A percentile compares a stretch with the other conserved stretches of the same genome.
Conservation (phyloP, 2,888 invertebrate species). For the Byasa hedistus region DNA sequence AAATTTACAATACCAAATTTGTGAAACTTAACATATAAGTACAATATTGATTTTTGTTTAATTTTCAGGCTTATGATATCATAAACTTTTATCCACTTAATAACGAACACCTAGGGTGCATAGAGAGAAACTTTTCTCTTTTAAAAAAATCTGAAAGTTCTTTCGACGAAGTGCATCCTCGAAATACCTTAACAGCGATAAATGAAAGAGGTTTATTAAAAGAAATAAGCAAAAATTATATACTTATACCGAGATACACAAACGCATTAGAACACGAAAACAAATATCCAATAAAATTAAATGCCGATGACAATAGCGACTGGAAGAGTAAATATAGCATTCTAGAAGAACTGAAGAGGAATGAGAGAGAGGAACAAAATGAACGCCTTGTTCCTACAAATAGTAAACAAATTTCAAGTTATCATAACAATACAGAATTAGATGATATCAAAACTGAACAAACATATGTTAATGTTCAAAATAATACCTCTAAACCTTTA, state of each 20-base stretch:
- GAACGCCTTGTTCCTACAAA: not conserved
- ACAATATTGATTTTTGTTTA: conserved; percentile 1
- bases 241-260: conserved; percentile 63
- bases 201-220: conserved; percentile 52
- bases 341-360: conserved; percentile 58
- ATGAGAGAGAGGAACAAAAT: conserved; percentile 44
- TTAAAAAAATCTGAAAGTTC: not conserved
- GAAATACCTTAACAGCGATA: conserved; percentile 4
- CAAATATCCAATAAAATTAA: conserved; percentile 32
- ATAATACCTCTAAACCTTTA: not conserved
- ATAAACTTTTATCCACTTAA: conserved; percentile 4
- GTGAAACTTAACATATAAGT: not conserved
- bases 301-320: conserved; percentile 46
- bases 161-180: not conserved
- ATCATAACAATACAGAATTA: not conserved
- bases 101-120: conserved; percentile 24
- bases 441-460: conserved; percentile 10
- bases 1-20: not conserved
- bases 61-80: conserved; percentile 33
- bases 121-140: conserved; percentile 22
- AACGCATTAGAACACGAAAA: conserved; percentile 35
- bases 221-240: conserved; percentile 67
- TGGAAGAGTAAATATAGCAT: conserved; percentile 74
- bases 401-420: not conserved
- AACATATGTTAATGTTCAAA: conserved; percentile 1